Evolutionary conservation across 2,888 invertebrate genomes (phyloP).

Genomic region (Tachina lurida): DNA sequence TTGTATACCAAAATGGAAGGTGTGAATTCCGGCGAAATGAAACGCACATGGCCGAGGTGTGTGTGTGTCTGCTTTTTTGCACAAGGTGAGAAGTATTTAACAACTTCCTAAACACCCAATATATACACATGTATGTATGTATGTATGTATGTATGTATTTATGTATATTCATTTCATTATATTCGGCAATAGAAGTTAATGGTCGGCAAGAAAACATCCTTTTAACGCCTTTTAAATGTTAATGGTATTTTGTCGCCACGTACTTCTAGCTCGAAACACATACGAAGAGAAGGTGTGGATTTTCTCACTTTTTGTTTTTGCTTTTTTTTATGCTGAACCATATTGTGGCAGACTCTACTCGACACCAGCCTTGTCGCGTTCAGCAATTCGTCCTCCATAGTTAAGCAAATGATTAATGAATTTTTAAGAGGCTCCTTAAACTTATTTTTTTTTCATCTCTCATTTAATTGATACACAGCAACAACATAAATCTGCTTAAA

Average conservation of each 20-base stretch:
- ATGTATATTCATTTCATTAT: not conserved
- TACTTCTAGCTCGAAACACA: conserved; percentile 35
- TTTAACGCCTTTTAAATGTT: conserved; percentile 65
- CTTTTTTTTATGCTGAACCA: conserved; percentile 3
- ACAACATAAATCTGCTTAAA: conserved; percentile 81
- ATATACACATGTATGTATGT: not conserved
- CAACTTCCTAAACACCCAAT: conserved; percentile 37
- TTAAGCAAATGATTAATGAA: conserved; percentile 82
- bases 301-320: conserved; percentile 59
- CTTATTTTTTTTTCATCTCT: conserved; percentile 47
- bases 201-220: conserved; percentile 53
- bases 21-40: conserved; percentile 55
- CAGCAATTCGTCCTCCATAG: conserved; percentile 74
- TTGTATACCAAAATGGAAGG: conserved; percentile 43
- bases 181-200: conserved; percentile 50
- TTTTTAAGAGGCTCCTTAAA: conserved; percentile 81
- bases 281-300: conserved; percentile 56
- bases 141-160: not conserved
- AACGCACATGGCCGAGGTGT: conserved; percentile 7
- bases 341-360: not conserved
- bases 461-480: conserved; percentile 80
- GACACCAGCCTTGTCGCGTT: conserved; percentile 47
- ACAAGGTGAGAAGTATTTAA: conserved; percentile 50
- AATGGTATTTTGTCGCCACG: conserved; percentile 69
- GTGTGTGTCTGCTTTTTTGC: not conserved